Evolutionary conservation across 2,888 invertebrate species (phyloP).

Genomic region (Cheilosia vulpina): DNA sequence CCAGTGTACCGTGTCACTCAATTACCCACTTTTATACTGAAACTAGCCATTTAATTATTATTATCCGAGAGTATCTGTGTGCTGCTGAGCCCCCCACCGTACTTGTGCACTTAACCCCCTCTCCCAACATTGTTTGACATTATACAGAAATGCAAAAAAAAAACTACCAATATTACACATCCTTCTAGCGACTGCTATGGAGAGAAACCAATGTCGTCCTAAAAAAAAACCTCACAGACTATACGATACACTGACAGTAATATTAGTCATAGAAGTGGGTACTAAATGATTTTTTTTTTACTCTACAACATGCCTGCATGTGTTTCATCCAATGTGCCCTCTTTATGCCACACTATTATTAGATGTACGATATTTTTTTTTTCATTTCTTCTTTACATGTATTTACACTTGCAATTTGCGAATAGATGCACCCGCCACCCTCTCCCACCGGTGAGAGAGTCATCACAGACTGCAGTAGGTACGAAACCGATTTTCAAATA

Average conservation of each 20-base stretch:
- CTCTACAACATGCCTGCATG: conserved; percentile 48
- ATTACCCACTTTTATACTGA: conserved; percentile 27
- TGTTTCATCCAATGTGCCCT: conserved; percentile 68
- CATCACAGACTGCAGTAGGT: conserved; percentile 22
- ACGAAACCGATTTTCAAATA: conserved; percentile 28
- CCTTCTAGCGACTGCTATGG: conserved; percentile 15
- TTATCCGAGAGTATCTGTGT: conserved; percentile 6
- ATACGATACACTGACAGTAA: conserved; percentile 7
- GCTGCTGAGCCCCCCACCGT: background rate
- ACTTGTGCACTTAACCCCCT: background rate
- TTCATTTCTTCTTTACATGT: conserved; percentile 32
- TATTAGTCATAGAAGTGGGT: conserved; percentile 60
- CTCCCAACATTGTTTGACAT: background rate
- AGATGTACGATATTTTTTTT: conserved; percentile 48
- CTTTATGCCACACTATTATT: conserved; percentile 69
- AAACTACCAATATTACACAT: background rate
- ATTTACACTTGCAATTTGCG: conserved; percentile 61
- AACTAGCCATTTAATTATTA: conserved; percentile 25
- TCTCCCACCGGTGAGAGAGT: conserved; percentile 23
- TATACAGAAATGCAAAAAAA: conserved; percentile 21
- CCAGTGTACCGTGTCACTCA: conserved; percentile 15
- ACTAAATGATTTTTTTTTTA: conserved; percentile 45
- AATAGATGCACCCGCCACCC: conserved; percentile 49
- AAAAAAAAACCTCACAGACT: conserved; percentile 20
- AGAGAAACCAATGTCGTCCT: conserved; percentile 56